Base-by-base conservation (phyloP, 2,888 invertebrate species). In the Synergus itoensis region DNA sequence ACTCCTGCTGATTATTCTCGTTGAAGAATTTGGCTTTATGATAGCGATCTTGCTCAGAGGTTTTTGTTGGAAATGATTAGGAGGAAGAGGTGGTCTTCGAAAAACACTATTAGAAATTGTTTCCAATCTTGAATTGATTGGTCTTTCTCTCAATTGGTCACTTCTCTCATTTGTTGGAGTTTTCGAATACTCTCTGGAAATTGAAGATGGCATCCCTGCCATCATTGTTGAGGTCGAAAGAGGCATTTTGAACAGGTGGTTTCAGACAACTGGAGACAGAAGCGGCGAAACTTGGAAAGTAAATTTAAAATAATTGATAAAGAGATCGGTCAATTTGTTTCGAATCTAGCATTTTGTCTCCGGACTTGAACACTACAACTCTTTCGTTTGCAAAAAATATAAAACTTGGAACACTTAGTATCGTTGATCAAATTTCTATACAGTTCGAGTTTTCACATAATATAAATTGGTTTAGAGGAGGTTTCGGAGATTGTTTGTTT, bases 181-280 rank as follows among this genome's bases (percentile, higher is more conserved):
- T 48, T n/a, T 53, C 16, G 36, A 53, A 4, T 21, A 53, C 0
- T 73, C 73, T 28, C 53, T 73, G 28, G 73, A 73, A 73, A n/a
- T 77, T 43, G 63, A 63, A 53, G 77, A 80, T 14, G 84, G 67
- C 64, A 85, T 85, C 16, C 63, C 76, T 48, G 84, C 82, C 77
- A 87, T 84, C 63, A 88, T 85, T 62, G 85, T 85, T 41, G 89
- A 87, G 1, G 87, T 83, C 0, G 87, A 83, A 41, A 90, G 85
- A 40, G 90, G 90, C 90, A 90, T 90, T 63, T 65, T 77, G 21
- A 36, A 76, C 62, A 73, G 62, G 63, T 83, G 64, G 75, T 69
- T 73, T 69, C n/a, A n/a, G 16, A 53, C 2, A 53, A 43, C 11
- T 36, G 36, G 36, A 36, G 5, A 11, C 7, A 43, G 43, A 43